These are phyloP conservation scores for Calosoma granatense DNA, from an alignment of 1,140 invertebrate genomes.

Conservation along the genomic window DNA sequence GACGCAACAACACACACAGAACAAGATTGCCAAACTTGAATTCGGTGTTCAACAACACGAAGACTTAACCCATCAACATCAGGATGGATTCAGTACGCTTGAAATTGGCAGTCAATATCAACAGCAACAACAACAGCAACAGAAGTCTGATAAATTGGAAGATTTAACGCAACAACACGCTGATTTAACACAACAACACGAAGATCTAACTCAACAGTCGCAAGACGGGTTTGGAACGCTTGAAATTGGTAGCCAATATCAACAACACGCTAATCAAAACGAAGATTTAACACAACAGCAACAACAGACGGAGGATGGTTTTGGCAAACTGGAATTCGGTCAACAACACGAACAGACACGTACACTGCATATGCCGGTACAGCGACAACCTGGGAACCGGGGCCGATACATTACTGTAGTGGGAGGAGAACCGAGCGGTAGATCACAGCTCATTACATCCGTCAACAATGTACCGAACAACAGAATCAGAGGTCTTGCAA, in stretches of 20 bases:
- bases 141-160: too few relatives aligned
- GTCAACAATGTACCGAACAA: too few relatives aligned
- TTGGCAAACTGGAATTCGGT: not conserved
- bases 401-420: too few relatives aligned
- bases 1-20: constrained; percentile 8
- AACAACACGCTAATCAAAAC: too few relatives aligned
- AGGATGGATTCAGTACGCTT: not conserved
- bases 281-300: constrained; percentile 13
- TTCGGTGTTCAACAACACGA: constrained; percentile 7
- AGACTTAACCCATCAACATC: not conserved
- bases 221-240: not conserved
- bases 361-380: too few relatives aligned
- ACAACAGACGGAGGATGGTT: constrained; percentile 11
- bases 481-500: too few relatives aligned
- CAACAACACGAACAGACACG: constrained; percentile 5
- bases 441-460: too few relatives aligned
- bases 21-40: not conserved
- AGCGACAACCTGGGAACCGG: too few relatives aligned
- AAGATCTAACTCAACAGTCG: constrained; percentile 6
- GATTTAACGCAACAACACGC: too few relatives aligned
- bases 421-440: too few relatives aligned
- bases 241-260: not conserved
- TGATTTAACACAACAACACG: constrained; percentile 3
- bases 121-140: too few relatives aligned
- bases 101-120: not conserved